These are phyloP conservation scores for Ciconia nigra DNA, from an alignment of 2,797 vertebrate species.

Conservation along the genomic window DNA sequence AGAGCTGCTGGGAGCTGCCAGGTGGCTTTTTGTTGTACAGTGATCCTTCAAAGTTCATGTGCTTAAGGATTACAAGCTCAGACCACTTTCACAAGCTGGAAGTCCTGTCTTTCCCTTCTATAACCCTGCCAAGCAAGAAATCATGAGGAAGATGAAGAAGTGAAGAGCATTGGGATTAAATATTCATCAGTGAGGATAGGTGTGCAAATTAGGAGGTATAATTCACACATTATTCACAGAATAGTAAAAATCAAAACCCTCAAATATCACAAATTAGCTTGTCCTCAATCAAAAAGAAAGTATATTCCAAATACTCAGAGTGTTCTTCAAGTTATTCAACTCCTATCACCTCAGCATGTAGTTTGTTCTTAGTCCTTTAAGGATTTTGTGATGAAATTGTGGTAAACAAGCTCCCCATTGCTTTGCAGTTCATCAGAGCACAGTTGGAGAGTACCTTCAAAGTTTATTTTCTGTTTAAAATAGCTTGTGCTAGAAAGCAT, in stretches of 20 bases:
- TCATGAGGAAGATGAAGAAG: not conserved
- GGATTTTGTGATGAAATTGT: conserved; percentile 46
- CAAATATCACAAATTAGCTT: not conserved
- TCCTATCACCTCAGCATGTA: conserved; percentile 63
- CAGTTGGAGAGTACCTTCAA: conserved; percentile 61
- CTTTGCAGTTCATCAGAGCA: conserved; percentile 68
- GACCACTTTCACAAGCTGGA: not conserved
- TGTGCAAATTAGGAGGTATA: not conserved
- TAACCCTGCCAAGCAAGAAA: not conserved
- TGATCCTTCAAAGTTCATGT: not conserved
- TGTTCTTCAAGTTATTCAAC: conserved; percentile 52
- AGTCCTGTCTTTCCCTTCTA: not conserved
- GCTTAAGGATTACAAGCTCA: not conserved
- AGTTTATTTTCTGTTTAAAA: conserved; percentile 64
- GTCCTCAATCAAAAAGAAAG: conserved; percentile 14
- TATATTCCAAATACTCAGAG: conserved; percentile 28
- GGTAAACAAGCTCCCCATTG: conserved; percentile 66
- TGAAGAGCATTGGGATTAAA: not conserved
- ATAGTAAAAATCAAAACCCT: not conserved
- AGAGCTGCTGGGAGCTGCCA: not conserved
- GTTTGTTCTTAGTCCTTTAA: conserved; percentile 53
- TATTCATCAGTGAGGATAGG: not conserved
- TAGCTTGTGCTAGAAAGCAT: conserved; percentile 28
- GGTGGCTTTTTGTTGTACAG: not conserved
- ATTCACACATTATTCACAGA: not conserved